Conservation (phyloP, 2,888 invertebrate species). For the Dinocampus coccinellae region DNA sequence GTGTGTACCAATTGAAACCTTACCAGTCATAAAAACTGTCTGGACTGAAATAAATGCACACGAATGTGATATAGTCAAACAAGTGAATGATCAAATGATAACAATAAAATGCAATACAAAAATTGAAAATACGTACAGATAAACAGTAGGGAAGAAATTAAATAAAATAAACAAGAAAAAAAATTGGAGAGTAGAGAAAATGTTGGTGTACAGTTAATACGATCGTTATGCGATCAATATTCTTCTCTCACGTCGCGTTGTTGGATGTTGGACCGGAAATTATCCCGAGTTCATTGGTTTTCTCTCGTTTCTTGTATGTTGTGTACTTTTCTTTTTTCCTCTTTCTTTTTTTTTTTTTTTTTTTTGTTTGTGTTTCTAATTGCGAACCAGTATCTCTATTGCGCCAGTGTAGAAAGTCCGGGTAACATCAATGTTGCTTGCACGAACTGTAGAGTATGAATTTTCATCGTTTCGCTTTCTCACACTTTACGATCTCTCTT, state of each 20-base stretch:
- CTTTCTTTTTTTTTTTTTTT: too few relatives aligned
- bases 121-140: too few relatives aligned
- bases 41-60: too few relatives aligned
- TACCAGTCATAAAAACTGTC: constrained; percentile 50
- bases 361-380: too few relatives aligned
- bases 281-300: constrained; percentile 43
- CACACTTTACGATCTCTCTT: too few relatives aligned
- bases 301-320: too few relatives aligned
- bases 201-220: constrained; percentile 20
- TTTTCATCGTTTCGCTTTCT: too few relatives aligned
- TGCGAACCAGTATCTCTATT: too few relatives aligned
- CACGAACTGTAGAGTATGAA: background rate
- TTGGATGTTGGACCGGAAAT: constrained; percentile 45
- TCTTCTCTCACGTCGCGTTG: constrained; percentile 46
- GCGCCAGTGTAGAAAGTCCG: background rate
- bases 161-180: constrained; percentile 13
- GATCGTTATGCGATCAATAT: constrained; percentile 42
- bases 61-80: too few relatives aligned
- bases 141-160: constrained; percentile 14
- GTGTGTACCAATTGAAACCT: constrained; percentile 64
- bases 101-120: too few relatives aligned
- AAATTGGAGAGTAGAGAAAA: constrained; percentile 3
- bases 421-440: constrained; percentile 2
- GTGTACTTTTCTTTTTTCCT: constrained; percentile 29
- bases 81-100: too few relatives aligned